Evolutionary conservation across 1,140 invertebrate genomes (phyloP).

Genomic region (Bombus pyrosoma): DNA sequence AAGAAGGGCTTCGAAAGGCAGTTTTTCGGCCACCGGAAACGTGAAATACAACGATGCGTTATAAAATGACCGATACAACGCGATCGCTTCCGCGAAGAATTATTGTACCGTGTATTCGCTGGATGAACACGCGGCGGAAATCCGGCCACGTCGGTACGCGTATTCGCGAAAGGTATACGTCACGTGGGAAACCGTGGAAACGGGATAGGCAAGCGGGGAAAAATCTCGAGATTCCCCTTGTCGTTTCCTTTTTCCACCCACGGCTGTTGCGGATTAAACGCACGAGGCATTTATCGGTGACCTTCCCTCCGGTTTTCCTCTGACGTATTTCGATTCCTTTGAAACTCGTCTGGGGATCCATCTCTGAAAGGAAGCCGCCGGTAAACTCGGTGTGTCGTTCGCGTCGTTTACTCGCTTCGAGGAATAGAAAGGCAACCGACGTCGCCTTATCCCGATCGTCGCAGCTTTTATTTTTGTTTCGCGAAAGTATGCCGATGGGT

Average conservation of each 20-base stretch:
- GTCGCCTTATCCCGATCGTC: background rate
- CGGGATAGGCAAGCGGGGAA: background rate
- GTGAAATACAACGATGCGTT: background rate
- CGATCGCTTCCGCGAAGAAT: too few relatives aligned
- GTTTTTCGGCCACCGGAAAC: background rate
- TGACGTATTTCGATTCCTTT: background rate
- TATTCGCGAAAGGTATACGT: too few relatives aligned
- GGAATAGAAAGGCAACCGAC: background rate
- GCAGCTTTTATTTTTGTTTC: conserved; percentile 38
- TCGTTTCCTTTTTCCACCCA: background rate
- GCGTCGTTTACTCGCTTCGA: background rate
- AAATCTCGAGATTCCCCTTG: background rate
- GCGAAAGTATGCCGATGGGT: conserved; percentile 41
- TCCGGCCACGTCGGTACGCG: too few relatives aligned
- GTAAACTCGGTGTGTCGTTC: background rate
- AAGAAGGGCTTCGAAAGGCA: too few relatives aligned
- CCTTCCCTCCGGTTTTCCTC: background rate
- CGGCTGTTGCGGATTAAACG: background rate
- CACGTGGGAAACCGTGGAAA: too few relatives aligned
- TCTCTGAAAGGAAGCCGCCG: background rate
- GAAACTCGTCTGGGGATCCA: background rate
- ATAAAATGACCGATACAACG: too few relatives aligned
- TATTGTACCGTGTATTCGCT: too few relatives aligned
- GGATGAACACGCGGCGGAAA: too few relatives aligned
- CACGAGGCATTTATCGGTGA: background rate